Percentiles rank a stretch among this genome's conserved stretches.
These are phyloP conservation scores for Macrotis lagotis DNA, from an alignment of 2,113 vertebrate species.

Conservation along the genomic window DNA sequence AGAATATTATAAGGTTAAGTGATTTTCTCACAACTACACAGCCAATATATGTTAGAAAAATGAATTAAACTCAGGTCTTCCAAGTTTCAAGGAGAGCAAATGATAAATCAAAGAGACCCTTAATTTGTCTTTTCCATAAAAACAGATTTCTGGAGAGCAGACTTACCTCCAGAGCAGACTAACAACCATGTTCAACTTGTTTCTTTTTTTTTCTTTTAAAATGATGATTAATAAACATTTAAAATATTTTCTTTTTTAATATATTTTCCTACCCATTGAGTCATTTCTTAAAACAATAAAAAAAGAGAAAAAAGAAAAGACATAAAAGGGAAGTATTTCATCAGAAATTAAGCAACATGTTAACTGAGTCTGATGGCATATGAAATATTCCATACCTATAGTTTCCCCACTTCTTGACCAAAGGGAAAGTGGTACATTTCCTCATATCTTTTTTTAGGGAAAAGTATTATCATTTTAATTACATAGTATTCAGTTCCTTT, in stretches of 20 bases:
- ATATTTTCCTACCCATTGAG: not conserved
- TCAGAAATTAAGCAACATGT: not conserved
- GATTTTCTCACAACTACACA: not conserved
- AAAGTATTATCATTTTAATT: not conserved
- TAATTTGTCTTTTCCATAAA: not conserved
- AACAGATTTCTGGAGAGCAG: not conserved
- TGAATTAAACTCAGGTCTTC: not conserved
- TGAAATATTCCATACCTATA: not conserved
- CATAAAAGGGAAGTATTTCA: not conserved
- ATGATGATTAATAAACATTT: not conserved
- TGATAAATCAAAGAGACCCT: not conserved
- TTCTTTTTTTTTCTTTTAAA: not conserved
- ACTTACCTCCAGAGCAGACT: not conserved
- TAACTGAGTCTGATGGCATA: not conserved
- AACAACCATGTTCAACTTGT: not conserved
- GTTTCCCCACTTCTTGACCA: not conserved
- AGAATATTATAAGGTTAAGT: not conserved
- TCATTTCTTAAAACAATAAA: not conserved
- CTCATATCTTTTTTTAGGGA: not conserved
- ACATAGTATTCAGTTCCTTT: not conserved
- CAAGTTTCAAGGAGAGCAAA: not conserved
- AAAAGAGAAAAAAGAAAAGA: not conserved
- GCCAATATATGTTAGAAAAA: not conserved
- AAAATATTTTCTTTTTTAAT: not conserved
- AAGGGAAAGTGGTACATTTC: not conserved